Conservation (phyloP, 2,113 vertebrate species). For the Neogobius melanostomus region DNA sequence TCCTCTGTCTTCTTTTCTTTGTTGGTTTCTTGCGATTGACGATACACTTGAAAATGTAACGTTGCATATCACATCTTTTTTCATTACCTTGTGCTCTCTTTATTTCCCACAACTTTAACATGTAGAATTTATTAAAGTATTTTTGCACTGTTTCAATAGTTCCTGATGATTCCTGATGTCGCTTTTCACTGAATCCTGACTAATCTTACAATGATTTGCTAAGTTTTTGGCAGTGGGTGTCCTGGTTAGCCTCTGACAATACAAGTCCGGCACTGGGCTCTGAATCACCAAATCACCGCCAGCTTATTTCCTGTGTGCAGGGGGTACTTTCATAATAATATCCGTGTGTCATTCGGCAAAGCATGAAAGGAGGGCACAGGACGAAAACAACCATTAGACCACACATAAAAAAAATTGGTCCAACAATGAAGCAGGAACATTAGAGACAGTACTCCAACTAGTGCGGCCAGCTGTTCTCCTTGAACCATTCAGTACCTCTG, state of each 20-base stretch:
- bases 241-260: not conserved
- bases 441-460: not conserved
- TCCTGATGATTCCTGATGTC: not conserved
- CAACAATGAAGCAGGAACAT: conserved; percentile 2
- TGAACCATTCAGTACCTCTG: not conserved
- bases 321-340: conserved; percentile 1
- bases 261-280: not conserved
- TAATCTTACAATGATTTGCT: not conserved
- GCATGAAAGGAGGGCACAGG: not conserved
- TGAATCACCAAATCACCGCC: not conserved
- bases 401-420: not conserved
- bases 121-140: too few species aligned
- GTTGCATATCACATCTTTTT: too few species aligned
- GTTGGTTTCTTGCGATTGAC: too few species aligned
- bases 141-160: too few species aligned
- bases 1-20: too few species aligned
- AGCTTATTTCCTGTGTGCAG: not conserved
- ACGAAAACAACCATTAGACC: conserved; percentile 5
- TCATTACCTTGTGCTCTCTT: too few species aligned
- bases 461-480: not conserved
- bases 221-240: not conserved
- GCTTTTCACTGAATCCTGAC: not conserved
- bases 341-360: not conserved
- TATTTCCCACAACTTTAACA: too few species aligned
- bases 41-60: too few species aligned